Percentiles rank a stretch among this genome's conserved stretches.
phyloP scores from a whole-genome alignment of 64 coral and sea anemone genomes.

The Dendronephthya gigantea region DNA sequence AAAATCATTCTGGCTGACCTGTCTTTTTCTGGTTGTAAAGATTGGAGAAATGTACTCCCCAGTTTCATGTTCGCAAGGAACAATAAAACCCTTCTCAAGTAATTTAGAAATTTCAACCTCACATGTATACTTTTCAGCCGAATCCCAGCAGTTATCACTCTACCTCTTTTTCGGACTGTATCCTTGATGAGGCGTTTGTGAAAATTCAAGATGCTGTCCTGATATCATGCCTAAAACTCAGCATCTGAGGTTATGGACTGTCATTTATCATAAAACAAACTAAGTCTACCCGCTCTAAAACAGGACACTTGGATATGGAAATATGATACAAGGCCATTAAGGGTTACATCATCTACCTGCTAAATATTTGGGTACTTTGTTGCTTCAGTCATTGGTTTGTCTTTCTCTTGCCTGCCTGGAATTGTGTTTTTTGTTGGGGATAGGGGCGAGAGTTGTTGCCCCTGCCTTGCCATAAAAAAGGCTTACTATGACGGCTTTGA shows the following conservation, averaged over 20 bases:
- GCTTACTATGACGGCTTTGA: neutral
- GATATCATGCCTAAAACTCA: neutral
- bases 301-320: neutral
- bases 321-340: neutral
- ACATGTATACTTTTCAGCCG: neutral
- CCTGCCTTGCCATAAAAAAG: slow-evolving; percentile 1
- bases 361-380: neutral
- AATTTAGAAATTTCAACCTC: neutral
- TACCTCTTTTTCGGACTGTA: neutral
- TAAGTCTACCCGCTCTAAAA: neutral
- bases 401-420: neutral
- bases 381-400: neutral
- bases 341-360: neutral
- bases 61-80: neutral
- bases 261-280: neutral
- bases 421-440: neutral
- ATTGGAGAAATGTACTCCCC: slow-evolving; percentile 1
- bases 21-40: neutral
- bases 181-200: neutral
- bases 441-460: slow-evolving; percentile 3
- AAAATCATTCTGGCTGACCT: neutral
- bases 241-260: neutral
- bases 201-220: neutral
- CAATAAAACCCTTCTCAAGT: neutral
- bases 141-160: neutral